A percentile compares a stretch with the other conserved stretches of the same genome.
phyloP scores from a whole-genome alignment of 2,888 invertebrate genomes.

The Clusia tigrina region DNA sequence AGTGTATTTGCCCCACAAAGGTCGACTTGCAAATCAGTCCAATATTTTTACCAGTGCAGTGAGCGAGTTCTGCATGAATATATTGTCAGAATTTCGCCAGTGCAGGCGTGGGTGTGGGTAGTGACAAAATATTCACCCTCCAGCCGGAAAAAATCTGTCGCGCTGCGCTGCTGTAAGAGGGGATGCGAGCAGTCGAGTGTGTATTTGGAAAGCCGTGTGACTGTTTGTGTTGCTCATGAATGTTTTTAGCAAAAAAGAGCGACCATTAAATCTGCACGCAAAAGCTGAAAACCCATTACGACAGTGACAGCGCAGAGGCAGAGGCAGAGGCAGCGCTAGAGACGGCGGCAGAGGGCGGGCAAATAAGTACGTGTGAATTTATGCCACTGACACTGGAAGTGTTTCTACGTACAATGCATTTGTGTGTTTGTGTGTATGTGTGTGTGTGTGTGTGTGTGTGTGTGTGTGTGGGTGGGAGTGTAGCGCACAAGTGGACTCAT shows the following conservation, averaged over 20 bases:
- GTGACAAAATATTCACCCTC: slow-evolving; percentile 57
- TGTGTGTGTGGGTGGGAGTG: slow-evolving; percentile 20
- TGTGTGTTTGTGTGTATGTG: no score
- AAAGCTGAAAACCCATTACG: neutral
- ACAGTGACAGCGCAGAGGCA: slow-evolving; percentile 2
- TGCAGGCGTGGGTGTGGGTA: slow-evolving; percentile 52
- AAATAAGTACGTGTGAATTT: slow-evolving; percentile 29
- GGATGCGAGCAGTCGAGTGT: no score
- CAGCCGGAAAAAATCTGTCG: no score
- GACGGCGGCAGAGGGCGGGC: no score
- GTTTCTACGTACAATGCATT: no score
- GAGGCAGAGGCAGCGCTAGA: no score
- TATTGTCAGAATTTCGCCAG: slow-evolving; percentile 52
- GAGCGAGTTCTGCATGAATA: slow-evolving; percentile 3
- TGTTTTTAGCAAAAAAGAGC: slow-evolving; percentile 25
- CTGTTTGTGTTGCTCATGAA: slow-evolving; percentile 37
- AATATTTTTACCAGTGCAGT: neutral
- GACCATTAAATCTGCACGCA: slow-evolving; percentile 14
- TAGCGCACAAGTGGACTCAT: slow-evolving; percentile 41
- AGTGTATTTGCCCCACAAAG: no score
- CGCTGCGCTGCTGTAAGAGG: no score
- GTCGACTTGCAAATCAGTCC: no score
- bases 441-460: neutral
- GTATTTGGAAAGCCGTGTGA: slow-evolving; percentile 24
- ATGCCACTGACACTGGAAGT: neutral